phyloP scores from a whole-genome alignment of 2,113 vertebrate genomes.

The Eulemur rufifrons region DNA sequence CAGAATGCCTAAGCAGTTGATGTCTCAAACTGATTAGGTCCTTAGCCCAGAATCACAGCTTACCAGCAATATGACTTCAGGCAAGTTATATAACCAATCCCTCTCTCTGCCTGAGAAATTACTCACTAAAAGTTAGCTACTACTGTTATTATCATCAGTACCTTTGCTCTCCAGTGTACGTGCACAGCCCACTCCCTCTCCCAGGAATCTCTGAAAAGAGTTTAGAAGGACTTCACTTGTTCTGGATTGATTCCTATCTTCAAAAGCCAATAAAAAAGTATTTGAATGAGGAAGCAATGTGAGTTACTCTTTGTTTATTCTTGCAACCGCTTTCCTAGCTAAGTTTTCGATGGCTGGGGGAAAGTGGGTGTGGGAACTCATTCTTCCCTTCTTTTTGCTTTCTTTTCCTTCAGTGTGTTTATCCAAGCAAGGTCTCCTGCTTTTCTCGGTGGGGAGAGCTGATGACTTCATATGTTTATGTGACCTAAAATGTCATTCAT shows the following conservation, averaged over 20 bases:
- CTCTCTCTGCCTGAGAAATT: neutral
- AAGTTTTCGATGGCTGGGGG: neutral
- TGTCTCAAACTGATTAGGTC: neutral
- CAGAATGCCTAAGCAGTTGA: neutral
- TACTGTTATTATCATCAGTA: neutral
- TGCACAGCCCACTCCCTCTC: neutral
- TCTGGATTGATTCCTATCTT: neutral
- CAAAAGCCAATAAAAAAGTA: neutral
- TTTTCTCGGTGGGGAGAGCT: neutral
- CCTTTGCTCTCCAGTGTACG: neutral
- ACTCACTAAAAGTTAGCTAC: neutral
- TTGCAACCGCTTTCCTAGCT: neutral
- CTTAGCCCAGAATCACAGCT: neutral
- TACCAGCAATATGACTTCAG: neutral
- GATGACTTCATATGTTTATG: slow-evolving; percentile 4
- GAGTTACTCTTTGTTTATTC: neutral
- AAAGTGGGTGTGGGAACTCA: neutral
- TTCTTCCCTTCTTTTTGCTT: neutral
- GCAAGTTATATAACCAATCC: neutral
- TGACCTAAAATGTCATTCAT: slow-evolving; percentile 40
- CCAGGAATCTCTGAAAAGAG: neutral
- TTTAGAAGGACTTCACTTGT: neutral
- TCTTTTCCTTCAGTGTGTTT: neutral
- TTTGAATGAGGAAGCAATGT: neutral
- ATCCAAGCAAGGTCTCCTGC: neutral